phyloP scores from a whole-genome alignment of 2,113 vertebrate species.

The Osmerus mordax region DNA sequence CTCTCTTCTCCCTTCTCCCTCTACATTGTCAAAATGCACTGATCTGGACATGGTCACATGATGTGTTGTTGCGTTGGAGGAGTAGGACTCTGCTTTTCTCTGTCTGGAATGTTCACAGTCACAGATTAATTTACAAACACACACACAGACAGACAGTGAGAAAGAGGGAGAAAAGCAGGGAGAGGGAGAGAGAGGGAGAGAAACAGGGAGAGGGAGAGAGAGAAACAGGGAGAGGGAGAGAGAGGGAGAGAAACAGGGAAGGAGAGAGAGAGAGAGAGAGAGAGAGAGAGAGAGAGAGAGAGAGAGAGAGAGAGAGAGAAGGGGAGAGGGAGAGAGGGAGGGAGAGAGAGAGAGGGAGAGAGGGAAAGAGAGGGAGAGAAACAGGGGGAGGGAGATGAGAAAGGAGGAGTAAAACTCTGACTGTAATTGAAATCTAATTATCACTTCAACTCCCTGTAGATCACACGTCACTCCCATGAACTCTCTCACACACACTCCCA shows the following conservation, averaged over 20 bases:
- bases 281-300: neutral
- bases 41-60: constrained; percentile 57
- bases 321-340: neutral
- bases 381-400: neutral
- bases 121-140: constrained; percentile 32
- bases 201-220: constrained; percentile 4
- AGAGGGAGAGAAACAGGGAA: neutral
- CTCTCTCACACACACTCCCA: neutral
- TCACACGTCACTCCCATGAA: constrained; percentile 28
- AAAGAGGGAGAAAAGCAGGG: neutral
- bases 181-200: neutral
- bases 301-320: neutral
- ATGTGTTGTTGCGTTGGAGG: constrained; percentile 66
- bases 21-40: constrained; percentile 61
- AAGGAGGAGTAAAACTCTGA: constrained; percentile 11
- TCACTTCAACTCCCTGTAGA: constrained; percentile 69
- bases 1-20: constrained; percentile 10
- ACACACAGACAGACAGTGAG: neutral
- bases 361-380: neutral
- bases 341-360: neutral
- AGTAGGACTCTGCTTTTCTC: constrained; percentile 59
- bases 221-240: neutral
- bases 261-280: neutral
- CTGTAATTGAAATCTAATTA: constrained; percentile 76
- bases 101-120: constrained; percentile 56